Evolutionary conservation across 2,797 vertebrate genomes (phyloP), one percentile per base, ranked within the genome.

Genomic region (Periparus ater): DNA sequence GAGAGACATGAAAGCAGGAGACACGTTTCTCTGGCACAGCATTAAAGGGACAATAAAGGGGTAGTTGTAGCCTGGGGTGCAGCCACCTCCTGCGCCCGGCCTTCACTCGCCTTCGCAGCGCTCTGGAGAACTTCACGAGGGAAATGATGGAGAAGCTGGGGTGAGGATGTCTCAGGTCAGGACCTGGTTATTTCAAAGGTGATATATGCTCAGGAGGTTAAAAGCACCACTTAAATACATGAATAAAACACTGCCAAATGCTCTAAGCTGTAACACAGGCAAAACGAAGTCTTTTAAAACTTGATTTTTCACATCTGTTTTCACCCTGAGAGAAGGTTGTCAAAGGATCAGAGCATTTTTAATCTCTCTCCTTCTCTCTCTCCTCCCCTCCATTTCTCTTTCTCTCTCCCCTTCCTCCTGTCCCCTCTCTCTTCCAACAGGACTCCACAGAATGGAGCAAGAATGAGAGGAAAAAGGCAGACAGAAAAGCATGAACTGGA

Each of bases 401-500:
- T 82, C 58, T 76, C 50, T 90, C 44, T 62, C 27, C 78, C 84
- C 78, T 92, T 93, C 82, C 72, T 81, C 55, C 79, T 80, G 21
- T 89, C 89, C 94, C 92, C 74, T 91, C 72, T 91, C 73, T 94
- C 87, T 94, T 74, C 92, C 68, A 90, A 88, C 97, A 99, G 99
- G 99, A 99, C 99, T 99, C 99, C 99, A 98, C 98, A 99, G 98
- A 99, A 99, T 99, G 99, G 99, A 99, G 99, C 99, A 99, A 99
- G 99, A 99, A 99, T 99, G 99, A 99, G 98, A 99, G 99, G 99
- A 98, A 98, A 99, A 98, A 98, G 99, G 99, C 99, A 99, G 98
- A 99, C 98, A 98, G 99, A 99, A 99, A 99, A 99, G 99, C 99
- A 99, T 99, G 99, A 99, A 99, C 99, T 99, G 99, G 99, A 99